Conservation (phyloP, 2,797 vertebrate genomes). For the Falco cherrug region DNA sequence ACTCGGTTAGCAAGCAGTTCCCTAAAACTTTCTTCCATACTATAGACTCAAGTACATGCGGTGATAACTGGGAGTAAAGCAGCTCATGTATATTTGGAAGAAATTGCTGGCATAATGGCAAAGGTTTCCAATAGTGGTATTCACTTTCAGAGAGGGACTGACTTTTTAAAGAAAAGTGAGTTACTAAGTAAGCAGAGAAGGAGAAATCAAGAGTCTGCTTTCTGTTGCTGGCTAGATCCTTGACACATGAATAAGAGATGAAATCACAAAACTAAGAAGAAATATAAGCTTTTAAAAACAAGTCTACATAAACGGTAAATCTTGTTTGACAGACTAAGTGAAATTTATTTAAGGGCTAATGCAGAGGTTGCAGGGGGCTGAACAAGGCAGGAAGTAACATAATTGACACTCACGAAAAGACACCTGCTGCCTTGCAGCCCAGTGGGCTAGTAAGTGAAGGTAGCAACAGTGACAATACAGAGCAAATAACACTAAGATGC, state of each 20-base stretch:
- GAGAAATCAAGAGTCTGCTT: background rate
- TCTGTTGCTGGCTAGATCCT: background rate
- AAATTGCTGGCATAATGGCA: background rate
- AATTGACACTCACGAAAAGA: background rate
- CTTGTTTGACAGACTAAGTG: background rate
- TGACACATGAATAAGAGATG: background rate
- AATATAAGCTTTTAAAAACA: background rate
- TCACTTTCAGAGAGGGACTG: background rate
- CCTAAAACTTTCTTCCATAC: background rate
- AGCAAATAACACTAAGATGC: background rate
- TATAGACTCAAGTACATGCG: background rate
- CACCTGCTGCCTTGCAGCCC: background rate
- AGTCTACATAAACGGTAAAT: background rate
- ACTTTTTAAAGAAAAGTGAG: background rate
- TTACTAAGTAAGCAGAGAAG: background rate
- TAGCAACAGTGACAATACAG: background rate
- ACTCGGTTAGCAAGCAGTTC: background rate
- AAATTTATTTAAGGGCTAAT: background rate
- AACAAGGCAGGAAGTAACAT: background rate
- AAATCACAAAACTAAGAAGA: slow-evolving; percentile 7
- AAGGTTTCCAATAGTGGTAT: background rate
- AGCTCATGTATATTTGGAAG: background rate
- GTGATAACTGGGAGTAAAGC: background rate
- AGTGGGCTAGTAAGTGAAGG: background rate
- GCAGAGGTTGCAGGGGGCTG: background rate